phyloP scores from a whole-genome alignment of 2,888 invertebrate species.

The Dendrolimus pini region DNA sequence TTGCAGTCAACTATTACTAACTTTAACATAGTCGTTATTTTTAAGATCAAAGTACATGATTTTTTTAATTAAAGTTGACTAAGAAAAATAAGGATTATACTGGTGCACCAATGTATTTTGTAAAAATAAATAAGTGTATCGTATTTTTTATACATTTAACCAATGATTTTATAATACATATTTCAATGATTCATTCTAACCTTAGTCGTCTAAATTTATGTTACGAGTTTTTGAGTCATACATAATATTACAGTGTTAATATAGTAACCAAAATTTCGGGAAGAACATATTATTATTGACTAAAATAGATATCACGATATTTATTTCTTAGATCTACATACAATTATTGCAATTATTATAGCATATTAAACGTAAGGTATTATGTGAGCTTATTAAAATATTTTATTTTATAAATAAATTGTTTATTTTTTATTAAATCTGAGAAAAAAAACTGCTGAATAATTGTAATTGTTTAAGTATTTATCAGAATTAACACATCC shows the following conservation, averaged over 20 bases:
- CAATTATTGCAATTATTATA: constrained; percentile 39
- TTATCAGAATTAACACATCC: too few species aligned
- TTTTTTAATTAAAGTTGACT: constrained; percentile 11
- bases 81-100: constrained; percentile 16
- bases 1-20: constrained; percentile 71
- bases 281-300: too few species aligned
- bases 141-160: constrained; percentile 7
- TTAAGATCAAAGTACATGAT: constrained; percentile 11
- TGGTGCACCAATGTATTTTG: constrained; percentile 42
- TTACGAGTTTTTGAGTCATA: too few species aligned
- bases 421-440: too few species aligned
- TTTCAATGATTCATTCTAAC: constrained; percentile 9
- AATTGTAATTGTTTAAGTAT: too few species aligned
- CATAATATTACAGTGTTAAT: too few species aligned
- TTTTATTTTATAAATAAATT: constrained; percentile 50
- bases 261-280: too few species aligned
- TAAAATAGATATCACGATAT: constrained; percentile 43
- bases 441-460: too few species aligned
- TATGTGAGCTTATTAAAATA: constrained; percentile 73
- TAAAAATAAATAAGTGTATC: constrained; percentile 7
- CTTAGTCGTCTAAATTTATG: not conserved
- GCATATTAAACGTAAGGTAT: constrained; percentile 27
- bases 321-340: constrained; percentile 33
- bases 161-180: constrained; percentile 10
- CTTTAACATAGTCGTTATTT: constrained; percentile 47